These are phyloP conservation scores for Orientallactaga sibirica DNA, from an alignment of 2,797 vertebrate genomes.

Conservation along the genomic window DNA sequence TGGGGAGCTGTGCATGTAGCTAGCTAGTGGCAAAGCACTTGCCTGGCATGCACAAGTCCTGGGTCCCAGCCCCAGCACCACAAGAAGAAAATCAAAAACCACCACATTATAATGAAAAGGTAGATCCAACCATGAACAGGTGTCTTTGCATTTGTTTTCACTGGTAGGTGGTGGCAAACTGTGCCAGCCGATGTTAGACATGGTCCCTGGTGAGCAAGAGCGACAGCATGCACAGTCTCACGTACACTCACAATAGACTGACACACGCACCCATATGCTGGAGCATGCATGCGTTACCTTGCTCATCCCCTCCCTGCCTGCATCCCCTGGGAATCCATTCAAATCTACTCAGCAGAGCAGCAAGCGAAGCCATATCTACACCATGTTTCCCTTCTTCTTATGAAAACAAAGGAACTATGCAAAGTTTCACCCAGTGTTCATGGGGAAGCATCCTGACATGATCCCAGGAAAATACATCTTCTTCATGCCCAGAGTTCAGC, in stretches of 20 bases:
- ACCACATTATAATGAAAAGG: not conserved
- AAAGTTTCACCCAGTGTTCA: slow-evolving; percentile 84
- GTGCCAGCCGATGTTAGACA: not conserved
- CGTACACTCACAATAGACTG: not conserved
- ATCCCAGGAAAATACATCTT: slow-evolving; percentile 72
- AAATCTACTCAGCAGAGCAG: not conserved
- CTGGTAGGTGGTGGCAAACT: fast-evolving
- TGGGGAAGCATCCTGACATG: slow-evolving; percentile 77
- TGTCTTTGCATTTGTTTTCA: not conserved
- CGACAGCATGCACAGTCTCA: not conserved
- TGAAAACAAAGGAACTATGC: slow-evolving; percentile 28
- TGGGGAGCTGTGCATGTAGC: no score
- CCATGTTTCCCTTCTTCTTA: not conserved
- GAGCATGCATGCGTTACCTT: fast-evolving
- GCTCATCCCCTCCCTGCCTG: fast-evolving
- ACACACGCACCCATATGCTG: not conserved
- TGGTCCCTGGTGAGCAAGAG: not conserved
- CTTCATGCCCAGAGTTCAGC: slow-evolving; percentile 60
- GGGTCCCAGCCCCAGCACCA: not conserved
- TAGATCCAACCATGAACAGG: not conserved
- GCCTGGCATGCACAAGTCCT: not conserved
- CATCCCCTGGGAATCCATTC: not conserved
- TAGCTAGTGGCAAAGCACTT: not conserved
- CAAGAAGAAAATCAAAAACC: not conserved
- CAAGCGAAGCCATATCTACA: not conserved